Base-by-base conservation (phyloP, 2,113 vertebrate genomes). In the Oenanthe oenanthe region DNA sequence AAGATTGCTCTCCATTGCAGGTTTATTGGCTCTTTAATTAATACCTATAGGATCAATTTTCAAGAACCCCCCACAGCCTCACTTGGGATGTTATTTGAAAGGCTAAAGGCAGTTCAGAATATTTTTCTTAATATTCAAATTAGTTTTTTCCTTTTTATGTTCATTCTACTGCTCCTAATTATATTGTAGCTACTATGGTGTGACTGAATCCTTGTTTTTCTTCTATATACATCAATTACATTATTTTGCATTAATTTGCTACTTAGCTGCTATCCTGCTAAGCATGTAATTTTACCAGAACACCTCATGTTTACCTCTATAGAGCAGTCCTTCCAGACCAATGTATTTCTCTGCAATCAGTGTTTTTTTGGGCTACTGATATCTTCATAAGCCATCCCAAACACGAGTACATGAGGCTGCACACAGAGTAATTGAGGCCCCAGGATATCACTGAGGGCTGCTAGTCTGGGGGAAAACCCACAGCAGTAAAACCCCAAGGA, bases 1-100 rank as follows among this genome's bases (percentile, higher is more conserved):
- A 89, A 85, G 42, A 25, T 21, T 54, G 73, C 19, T 57, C 31
- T 28, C 24, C 2, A 57, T 67, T 67, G 43, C 61, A 85, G 50
- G 20, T 68, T 95, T 88, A 88, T 89, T 58, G 51, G 29, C 42
- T 84, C 71, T 91, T 89, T 91, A 95, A 95, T 91, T 91, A 94
- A 95, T 85, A 87, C 81, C 81, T 89, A 26, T 36, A 88, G 89
- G 80, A 93, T 87, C 61, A 62, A 78, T 89, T 93, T 94, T 81
- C 61, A 91, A 78, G 86, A 72, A 71, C 60, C 51, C 16, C 21
- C 25, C 25, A n/a, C 14, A 45, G 25, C 12, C 40, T 81, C 72
- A 48, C 48, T 71, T 47, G 72, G 56, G 42, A 67, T 67, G 47
- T 53, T 73, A 66, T 94, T 76, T 86, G 48, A 91, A 93, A 94